Conservation (phyloP, 2,113 vertebrate genomes). For the Chamaetylas fuelleborni region DNA sequence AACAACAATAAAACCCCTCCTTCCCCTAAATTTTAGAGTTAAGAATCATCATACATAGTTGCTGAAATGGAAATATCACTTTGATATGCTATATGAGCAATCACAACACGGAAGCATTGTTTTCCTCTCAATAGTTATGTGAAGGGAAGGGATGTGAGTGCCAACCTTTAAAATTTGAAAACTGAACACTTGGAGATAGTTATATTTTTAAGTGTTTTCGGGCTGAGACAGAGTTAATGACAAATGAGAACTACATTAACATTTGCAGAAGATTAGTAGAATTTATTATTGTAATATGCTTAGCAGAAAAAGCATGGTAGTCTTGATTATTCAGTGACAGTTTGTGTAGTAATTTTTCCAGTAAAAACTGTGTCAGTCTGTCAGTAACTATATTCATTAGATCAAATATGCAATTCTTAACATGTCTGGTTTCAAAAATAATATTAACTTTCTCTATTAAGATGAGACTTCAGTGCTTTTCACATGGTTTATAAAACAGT, state of each 20-base stretch:
- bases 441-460: background rate
- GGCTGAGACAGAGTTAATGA: conserved; percentile 3
- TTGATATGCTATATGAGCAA: background rate
- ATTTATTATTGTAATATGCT: conserved; percentile 3
- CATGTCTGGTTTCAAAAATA: background rate
- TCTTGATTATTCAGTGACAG: conserved; percentile 17
- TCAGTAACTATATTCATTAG: background rate
- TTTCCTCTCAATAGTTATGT: background rate
- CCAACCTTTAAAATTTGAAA: background rate
- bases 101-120: rapidly evolving
- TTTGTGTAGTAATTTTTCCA: conserved; percentile 7
- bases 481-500: background rate
- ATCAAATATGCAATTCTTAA: background rate
- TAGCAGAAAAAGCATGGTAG: background rate
- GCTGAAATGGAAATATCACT: background rate
- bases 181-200: conserved; percentile 11
- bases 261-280: conserved; percentile 11
- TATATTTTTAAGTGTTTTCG: conserved; percentile 6
- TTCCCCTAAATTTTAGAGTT: background rate
- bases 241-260: background rate
- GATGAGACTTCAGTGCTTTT: background rate
- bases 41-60: background rate
- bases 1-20: background rate
- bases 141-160: background rate
- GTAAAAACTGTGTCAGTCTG: background rate